Base-by-base conservation (phyloP, 2,888 invertebrate species). In the Drosophila stalkeri region DNA sequence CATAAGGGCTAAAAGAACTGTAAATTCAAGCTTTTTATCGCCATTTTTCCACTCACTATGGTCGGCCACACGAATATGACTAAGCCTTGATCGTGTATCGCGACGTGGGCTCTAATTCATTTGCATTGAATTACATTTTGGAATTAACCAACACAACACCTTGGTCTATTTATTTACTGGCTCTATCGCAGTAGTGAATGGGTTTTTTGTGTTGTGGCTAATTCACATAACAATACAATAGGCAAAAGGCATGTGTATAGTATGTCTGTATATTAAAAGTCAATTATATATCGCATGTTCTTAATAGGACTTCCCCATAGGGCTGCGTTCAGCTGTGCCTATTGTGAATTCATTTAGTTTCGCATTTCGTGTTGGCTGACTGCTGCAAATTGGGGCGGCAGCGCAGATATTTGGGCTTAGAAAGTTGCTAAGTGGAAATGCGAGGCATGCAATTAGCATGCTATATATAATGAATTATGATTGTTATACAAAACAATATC, bases 271-370 rank as follows among this genome's bases (percentile, higher is more conserved):
- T 68, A 85, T 82, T 82, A 80, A 89, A 87, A 78, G 69, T 69
- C 81, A 85, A 89, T 89, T 89, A 89, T 72, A 82, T 77, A 82
- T 89, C 75, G 88, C 88, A 89, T 86, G 89, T 81, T 73, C 52
- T 75, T 69, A 81, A 84, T 46, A 47, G 35, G 44, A 20, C 33
- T 44, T 33, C 20, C 43, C 43, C 31, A 16, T 2, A 20, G 31
- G n/a, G 23, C n/a, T 11, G 14, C 18, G 14, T 14, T 16, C 18
- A 16, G 14, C 54, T 55, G 49, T 9, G 72, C 69, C 82, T 67
- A 82, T 81, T 88, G 77, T 86, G 82, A 77, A 88, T 85, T 81
- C 75, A 87, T 88, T 87, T 71, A 46, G 74, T 72, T 67, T 73
- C 70, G 72, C 74, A 84, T 82, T 84, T 72, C 77, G 71, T 60